Percentiles rank a stretch among this genome's conserved stretches.
phyloP scores from a whole-genome alignment of 2,113 vertebrate genomes.

The Carlito syrichta region DNA sequence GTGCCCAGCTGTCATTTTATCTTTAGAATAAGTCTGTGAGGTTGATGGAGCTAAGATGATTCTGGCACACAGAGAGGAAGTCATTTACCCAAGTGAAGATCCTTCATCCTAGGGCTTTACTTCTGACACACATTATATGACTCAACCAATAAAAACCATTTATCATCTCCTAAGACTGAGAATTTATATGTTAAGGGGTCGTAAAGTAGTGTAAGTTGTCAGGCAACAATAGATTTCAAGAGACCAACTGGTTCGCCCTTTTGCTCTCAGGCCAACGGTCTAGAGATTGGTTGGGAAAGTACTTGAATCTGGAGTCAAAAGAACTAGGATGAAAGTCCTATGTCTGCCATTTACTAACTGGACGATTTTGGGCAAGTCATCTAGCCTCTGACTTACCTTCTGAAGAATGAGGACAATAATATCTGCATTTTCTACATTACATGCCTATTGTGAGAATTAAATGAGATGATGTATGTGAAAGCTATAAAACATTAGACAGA shows the following conservation, averaged over 20 bases:
- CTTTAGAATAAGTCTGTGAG: not conserved
- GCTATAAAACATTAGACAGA: not conserved
- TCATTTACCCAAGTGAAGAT: not conserved
- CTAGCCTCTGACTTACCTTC: not conserved
- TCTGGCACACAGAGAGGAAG: not conserved
- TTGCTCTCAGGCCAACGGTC: not conserved
- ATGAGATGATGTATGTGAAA: not conserved
- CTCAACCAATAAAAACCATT: not conserved
- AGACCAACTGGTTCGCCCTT: not conserved
- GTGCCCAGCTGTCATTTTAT: conserved; percentile 29
- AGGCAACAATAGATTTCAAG: conserved; percentile 32
- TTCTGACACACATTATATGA: not conserved
- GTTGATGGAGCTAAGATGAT: not conserved
- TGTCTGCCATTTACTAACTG: not conserved
- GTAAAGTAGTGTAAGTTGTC: not conserved
- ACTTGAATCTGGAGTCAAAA: conserved; percentile 34
- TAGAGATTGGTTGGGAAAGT: conserved; percentile 22
- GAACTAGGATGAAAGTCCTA: not conserved
- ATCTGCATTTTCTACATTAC: conserved; percentile 11
- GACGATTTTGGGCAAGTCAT: conserved; percentile 1
- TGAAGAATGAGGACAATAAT: not conserved
- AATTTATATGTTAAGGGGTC: not conserved
- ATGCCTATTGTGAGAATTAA: conserved; percentile 30
- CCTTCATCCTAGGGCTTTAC: not conserved
- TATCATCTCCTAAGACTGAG: not conserved